phyloP scores from a whole-genome alignment of 2,888 invertebrate genomes.

The Oligia latruncula region DNA sequence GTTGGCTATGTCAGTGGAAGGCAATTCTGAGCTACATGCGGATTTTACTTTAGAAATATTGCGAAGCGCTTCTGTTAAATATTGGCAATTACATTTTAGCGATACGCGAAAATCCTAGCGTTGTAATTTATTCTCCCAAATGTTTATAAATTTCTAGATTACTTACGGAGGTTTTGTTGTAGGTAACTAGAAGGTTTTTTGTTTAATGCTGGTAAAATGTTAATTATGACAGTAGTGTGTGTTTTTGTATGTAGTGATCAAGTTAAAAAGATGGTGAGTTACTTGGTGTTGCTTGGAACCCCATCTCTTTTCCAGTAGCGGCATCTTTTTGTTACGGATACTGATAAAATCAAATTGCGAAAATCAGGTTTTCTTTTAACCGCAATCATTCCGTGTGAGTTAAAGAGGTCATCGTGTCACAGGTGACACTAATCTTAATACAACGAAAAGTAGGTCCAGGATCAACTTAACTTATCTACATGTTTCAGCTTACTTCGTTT shows the following conservation, averaged over 20 bases:
- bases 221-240: background rate
- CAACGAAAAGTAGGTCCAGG: background rate
- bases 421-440: conserved; percentile 15
- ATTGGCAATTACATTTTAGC: conserved; percentile 71
- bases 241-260: background rate
- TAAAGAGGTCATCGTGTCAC: conserved; percentile 9
- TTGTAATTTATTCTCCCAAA: conserved; percentile 65
- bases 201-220: conserved; percentile 22
- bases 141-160: conserved; percentile 66
- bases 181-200: conserved; percentile 48
- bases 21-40: conserved; percentile 62
- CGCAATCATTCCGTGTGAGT: background rate
- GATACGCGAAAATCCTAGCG: conserved; percentile 68
- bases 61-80: conserved; percentile 67
- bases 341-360: conserved; percentile 37
- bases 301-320: conserved; percentile 21
- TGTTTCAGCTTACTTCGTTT: background rate
- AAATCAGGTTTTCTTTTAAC: conserved; percentile 42
- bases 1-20: conserved; percentile 58
- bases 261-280: background rate
- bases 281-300: background rate
- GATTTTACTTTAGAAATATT: conserved; percentile 67
- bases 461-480: background rate
- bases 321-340: conserved; percentile 32
- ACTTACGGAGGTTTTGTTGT: conserved; percentile 55